phyloP scores from a whole-genome alignment of 2,888 invertebrate species.

The Horisme vitalbata region DNA sequence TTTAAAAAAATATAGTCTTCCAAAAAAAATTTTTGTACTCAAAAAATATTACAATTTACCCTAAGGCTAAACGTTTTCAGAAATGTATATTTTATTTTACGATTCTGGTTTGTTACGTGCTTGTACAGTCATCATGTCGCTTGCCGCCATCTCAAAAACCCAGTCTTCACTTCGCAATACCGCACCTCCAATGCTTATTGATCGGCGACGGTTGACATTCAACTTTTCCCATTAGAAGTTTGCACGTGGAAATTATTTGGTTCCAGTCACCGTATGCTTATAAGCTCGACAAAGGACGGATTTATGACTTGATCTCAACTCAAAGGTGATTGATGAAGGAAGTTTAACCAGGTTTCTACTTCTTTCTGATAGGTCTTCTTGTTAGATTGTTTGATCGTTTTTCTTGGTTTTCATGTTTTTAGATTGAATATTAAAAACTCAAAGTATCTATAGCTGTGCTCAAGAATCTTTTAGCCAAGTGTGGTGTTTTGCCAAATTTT shows the following conservation, averaged over 20 bases:
- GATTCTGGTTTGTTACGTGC: too few relatives aligned
- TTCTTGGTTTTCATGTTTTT: too few relatives aligned
- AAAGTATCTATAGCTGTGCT: too few relatives aligned
- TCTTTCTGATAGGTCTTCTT: not conserved
- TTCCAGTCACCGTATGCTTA: slow-evolving; percentile 42
- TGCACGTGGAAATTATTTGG: slow-evolving; percentile 60
- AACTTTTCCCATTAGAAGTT: slow-evolving; percentile 72
- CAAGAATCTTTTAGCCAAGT: too few relatives aligned
- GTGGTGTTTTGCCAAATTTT: too few relatives aligned
- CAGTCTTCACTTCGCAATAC: slow-evolving; percentile 38
- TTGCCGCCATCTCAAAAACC: not conserved
- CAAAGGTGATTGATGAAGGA: slow-evolving; percentile 16
- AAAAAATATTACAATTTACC: too few relatives aligned
- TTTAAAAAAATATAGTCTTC: too few relatives aligned
- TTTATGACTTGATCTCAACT: slow-evolving; percentile 35
- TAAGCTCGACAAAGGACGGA: slow-evolving; percentile 41
- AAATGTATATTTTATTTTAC: too few relatives aligned
- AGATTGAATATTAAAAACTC: too few relatives aligned
- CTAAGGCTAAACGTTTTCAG: too few relatives aligned
- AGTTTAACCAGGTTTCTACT: not conserved
- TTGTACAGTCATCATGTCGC: not conserved
- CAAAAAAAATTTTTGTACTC: too few relatives aligned
- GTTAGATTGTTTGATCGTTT: too few relatives aligned
- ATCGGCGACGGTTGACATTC: slow-evolving; percentile 50
- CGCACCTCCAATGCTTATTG: slow-evolving; percentile 45